phyloP scores from a whole-genome alignment of 2,797 vertebrate species.

The Gila robusta region DNA sequence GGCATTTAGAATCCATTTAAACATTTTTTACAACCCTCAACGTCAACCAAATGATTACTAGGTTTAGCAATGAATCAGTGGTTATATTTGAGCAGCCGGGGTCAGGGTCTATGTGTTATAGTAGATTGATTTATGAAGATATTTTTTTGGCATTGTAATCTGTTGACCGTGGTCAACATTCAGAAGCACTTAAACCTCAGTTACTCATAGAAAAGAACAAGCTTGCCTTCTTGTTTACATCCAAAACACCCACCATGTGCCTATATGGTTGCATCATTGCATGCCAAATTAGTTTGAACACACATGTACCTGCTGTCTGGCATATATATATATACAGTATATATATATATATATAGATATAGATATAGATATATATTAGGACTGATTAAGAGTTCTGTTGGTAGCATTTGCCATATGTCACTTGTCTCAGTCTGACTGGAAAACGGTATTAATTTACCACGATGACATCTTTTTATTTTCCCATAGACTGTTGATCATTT shows the following conservation, averaged over 20 bases:
- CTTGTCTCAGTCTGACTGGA: not conserved
- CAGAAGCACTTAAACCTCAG: not conserved
- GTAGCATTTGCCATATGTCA: not conserved
- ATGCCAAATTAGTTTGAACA: slow-evolving; percentile 6
- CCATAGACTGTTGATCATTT: not conserved
- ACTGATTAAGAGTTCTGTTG: not conserved
- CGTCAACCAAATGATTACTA: not conserved
- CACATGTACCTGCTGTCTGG: not conserved
- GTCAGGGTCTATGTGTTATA: not conserved
- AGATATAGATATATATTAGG: too few species aligned
- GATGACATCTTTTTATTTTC: not conserved
- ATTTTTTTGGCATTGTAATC: not conserved
- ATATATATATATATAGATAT: too few species aligned
- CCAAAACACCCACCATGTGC: not conserved
- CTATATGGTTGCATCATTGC: slow-evolving; percentile 6
- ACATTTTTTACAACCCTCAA: not conserved
- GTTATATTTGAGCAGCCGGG: not conserved
- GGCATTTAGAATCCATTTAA: not conserved
- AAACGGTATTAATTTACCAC: slow-evolving; percentile 22
- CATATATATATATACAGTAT: not conserved
- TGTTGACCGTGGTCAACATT: slow-evolving; percentile 6
- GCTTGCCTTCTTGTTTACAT: slow-evolving; percentile 15
- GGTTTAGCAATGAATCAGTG: not conserved
- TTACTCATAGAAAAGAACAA: not conserved
- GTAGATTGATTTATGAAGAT: not conserved